Evolutionary conservation across 1,140 invertebrate genomes (phyloP).

Genomic region (Apis dorsata): DNA sequence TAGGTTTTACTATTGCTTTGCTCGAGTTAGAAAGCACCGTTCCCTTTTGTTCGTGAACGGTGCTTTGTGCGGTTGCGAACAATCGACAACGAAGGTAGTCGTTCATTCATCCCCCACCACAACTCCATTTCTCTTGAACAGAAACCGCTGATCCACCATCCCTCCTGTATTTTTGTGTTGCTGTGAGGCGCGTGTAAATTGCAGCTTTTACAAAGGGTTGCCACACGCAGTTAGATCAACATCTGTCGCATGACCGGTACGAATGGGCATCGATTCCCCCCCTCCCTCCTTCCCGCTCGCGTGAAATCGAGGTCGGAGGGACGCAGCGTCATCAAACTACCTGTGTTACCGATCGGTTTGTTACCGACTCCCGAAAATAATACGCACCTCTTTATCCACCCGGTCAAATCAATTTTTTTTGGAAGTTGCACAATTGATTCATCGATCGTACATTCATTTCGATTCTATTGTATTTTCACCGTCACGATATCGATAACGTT

Average conservation of each 20-base stretch:
- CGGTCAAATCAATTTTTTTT: constrained; percentile 29
- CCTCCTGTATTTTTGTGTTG: constrained; percentile 51
- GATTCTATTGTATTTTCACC: constrained; percentile 18
- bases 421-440: constrained; percentile 42
- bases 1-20: neutral
- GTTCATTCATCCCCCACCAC: neutral
- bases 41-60: constrained; percentile 33
- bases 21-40: neutral
- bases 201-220: constrained; percentile 59
- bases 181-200: constrained; percentile 57
- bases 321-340: constrained; percentile 9
- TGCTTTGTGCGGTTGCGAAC: constrained; percentile 53
- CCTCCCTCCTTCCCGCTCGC: neutral
- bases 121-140: neutral
- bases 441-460: constrained; percentile 28
- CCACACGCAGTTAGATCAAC: constrained; percentile 56
- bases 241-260: constrained; percentile 56
- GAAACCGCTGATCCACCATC: constrained; percentile 35
- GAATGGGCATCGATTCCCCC: constrained; percentile 51
- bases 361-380: constrained; percentile 27
- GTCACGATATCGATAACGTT: neutral
- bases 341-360: constrained; percentile 4
- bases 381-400: constrained; percentile 14
- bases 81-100: constrained; percentile 39
- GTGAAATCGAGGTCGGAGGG: constrained; percentile 57